These are phyloP conservation scores for Acromyrmex charruanus DNA, from an alignment of 1,140 invertebrate species.

Conservation along the genomic window DNA sequence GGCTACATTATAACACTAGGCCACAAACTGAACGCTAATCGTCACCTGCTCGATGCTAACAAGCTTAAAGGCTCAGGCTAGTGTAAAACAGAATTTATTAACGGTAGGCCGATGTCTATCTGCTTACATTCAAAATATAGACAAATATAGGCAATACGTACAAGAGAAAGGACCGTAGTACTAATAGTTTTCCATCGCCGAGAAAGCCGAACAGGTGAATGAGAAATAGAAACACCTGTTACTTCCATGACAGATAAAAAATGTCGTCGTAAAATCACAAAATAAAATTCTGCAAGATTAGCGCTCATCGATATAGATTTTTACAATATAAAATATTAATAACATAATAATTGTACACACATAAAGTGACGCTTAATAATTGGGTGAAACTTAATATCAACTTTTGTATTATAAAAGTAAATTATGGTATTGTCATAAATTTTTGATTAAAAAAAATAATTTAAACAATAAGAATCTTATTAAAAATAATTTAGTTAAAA, in stretches of 20 bases:
- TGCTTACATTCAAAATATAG: conserved; percentile 17
- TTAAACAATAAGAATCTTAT: too few relatives aligned
- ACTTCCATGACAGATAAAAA: not conserved
- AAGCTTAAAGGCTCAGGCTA: conserved; percentile 36
- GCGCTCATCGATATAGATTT: not conserved
- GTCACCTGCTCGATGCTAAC: conserved; percentile 63
- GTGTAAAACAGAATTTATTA: conserved; percentile 67
- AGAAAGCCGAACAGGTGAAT: not conserved
- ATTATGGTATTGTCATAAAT: not conserved
- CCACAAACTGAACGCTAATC: conserved; percentile 53
- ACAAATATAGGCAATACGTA: not conserved
- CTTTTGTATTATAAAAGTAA: not conserved
- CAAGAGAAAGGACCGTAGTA: not conserved
- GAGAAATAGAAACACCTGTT: conserved; percentile 19
- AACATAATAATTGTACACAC: not conserved
- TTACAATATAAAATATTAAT: not conserved
- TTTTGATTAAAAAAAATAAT: not conserved
- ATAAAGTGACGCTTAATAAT: not conserved
- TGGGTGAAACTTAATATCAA: not conserved
- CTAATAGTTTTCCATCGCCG: not conserved
- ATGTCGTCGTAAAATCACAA: not conserved
- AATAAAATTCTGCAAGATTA: not conserved
- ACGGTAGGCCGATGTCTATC: conserved; percentile 44
- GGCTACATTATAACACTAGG: conserved; percentile 21
- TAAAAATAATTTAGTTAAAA: too few relatives aligned